A percentile compares a stretch with the other conserved stretches of the same genome.
These are phyloP conservation scores for Triplophysa dalaica DNA, from an alignment of 2,113 vertebrate species.

Conservation along the genomic window DNA sequence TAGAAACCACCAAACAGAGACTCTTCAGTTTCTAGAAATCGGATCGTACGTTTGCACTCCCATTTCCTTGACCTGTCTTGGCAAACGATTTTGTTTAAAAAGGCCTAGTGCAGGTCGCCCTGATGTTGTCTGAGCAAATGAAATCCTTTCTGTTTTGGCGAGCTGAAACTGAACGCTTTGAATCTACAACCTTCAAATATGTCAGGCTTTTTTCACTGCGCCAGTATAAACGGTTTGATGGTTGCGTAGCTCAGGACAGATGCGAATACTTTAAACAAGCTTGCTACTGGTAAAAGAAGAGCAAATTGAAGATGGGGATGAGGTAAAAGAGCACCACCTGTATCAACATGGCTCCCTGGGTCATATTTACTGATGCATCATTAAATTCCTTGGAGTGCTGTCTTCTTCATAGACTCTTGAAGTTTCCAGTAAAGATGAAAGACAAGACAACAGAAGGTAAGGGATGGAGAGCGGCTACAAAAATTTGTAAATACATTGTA, in stretches of 20 bases:
- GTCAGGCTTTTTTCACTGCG: slow-evolving; percentile 5
- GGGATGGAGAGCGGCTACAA: slow-evolving; percentile 31
- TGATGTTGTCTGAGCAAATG: slow-evolving; percentile 49
- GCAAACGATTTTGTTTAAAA: slow-evolving; percentile 41
- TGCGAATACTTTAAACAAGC: slow-evolving; percentile 34
- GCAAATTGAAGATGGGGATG: slow-evolving; percentile 37
- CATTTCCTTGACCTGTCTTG: slow-evolving; percentile 49
- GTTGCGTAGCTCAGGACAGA: slow-evolving; percentile 21
- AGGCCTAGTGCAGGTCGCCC: not conserved
- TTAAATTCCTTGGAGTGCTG: slow-evolving; percentile 19
- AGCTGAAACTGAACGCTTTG: slow-evolving; percentile 17
- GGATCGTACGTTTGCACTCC: not conserved
- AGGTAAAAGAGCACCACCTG: slow-evolving; percentile 52
- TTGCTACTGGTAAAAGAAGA: slow-evolving; percentile 33
- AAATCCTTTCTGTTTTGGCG: slow-evolving; percentile 39
- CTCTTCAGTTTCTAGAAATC: slow-evolving; percentile 4
- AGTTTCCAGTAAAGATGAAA: slow-evolving; percentile 52
- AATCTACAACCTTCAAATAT: slow-evolving; percentile 21
- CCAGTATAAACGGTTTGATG: slow-evolving; percentile 38
- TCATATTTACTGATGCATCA: slow-evolving; percentile 46
- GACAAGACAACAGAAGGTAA: slow-evolving; percentile 37
- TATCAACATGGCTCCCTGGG: slow-evolving; percentile 45
- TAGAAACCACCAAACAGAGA: not conserved
- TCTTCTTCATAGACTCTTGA: slow-evolving; percentile 37
- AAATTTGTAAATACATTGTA: not conserved